Evolutionary conservation across 2,888 invertebrate genomes (phyloP).

Genomic region (Phengaris arion): DNA sequence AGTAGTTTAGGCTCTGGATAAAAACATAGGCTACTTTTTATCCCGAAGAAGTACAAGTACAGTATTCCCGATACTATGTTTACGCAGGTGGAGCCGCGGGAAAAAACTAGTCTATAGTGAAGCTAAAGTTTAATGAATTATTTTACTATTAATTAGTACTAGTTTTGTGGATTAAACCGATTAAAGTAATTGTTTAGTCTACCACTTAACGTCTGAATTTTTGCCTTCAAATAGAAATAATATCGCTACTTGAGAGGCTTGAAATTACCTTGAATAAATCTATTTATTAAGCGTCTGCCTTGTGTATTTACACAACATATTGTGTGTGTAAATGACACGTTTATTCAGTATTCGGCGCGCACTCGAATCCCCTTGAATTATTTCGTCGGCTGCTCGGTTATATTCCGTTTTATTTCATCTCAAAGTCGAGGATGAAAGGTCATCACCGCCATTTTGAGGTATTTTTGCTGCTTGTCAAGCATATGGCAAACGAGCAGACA

Average conservation of each 20-base stretch:
- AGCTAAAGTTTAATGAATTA: no score
- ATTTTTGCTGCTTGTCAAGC: not conserved
- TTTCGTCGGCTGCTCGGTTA: not conserved
- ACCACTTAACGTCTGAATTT: no score
- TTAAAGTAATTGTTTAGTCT: no score
- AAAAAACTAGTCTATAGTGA: no score
- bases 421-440: not conserved
- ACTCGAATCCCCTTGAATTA: slow-evolving; percentile 9
- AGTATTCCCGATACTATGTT: no score
- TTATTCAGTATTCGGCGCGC: not conserved
- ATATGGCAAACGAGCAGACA: not conserved
- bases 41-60: no score
- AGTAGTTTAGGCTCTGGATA: no score
- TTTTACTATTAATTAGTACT: no score
- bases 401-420: not conserved
- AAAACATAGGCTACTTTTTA: no score
- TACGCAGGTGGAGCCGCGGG: no score
- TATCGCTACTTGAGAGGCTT: not conserved
- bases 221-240: not conserved
- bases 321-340: not conserved
- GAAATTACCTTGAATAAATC: not conserved
- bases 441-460: not conserved
- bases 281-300: not conserved
- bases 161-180: no score
- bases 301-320: not conserved